A percentile compares a stretch with the other conserved stretches of the same genome.
These are phyloP conservation scores for Periphyllus acericola DNA, from an alignment of 2,888 invertebrate species.

Conservation along the genomic window DNA sequence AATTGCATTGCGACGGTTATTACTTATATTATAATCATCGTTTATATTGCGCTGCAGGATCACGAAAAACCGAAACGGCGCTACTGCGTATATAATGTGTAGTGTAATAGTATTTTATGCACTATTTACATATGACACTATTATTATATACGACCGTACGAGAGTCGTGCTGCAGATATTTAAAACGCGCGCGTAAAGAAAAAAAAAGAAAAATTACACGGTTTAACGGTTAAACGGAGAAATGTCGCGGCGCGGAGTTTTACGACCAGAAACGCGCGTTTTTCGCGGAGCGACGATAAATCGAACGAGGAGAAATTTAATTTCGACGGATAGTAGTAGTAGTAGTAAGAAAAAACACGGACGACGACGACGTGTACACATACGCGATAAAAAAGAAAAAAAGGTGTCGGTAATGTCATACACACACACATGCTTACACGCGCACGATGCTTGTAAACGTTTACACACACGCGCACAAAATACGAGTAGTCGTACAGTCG, in stretches of 20 bases:
- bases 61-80: too few relatives aligned
- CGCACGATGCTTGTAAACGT: too few relatives aligned
- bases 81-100: too few relatives aligned
- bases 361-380: not conserved
- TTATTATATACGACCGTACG: not conserved
- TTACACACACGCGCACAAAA: not conserved
- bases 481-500: not conserved
- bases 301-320: not conserved
- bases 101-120: too few relatives aligned
- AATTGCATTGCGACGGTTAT: too few relatives aligned
- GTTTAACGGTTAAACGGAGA: not conserved
- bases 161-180: not conserved
- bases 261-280: not conserved
- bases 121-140: too few relatives aligned
- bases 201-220: not conserved
- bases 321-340: not conserved
- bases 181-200: not conserved
- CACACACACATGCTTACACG: not conserved
- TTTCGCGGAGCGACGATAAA: not conserved
- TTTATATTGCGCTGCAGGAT: too few relatives aligned
- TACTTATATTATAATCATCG: too few relatives aligned
- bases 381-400: not conserved
- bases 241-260: not conserved
- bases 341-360: not conserved
- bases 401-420: not conserved